Percentiles rank a stretch among this genome's conserved stretches.
phyloP scores from a whole-genome alignment of 2,797 vertebrate genomes.

The Columba guinea region DNA sequence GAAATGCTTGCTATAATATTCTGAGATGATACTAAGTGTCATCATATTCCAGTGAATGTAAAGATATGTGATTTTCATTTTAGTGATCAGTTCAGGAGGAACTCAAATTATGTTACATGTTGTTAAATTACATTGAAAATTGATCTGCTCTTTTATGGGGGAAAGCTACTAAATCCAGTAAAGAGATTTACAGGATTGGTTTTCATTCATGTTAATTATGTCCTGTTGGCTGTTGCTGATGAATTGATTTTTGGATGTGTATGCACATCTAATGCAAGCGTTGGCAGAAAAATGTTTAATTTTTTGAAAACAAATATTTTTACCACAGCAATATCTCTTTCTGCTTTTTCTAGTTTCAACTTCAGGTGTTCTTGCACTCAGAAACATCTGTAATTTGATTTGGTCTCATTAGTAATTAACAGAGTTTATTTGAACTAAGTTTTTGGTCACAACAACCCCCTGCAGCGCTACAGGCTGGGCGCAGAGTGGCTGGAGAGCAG shows the following conservation, averaged over 20 bases:
- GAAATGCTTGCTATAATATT: neutral
- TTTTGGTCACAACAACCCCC: too few relatives aligned
- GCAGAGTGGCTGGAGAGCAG: too few relatives aligned
- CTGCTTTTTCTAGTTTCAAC: neutral
- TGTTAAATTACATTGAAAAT: neutral
- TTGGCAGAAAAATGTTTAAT: neutral
- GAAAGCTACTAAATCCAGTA: neutral
- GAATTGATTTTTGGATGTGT: neutral
- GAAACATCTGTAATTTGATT: neutral
- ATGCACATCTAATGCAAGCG: neutral
- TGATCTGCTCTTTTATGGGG: neutral
- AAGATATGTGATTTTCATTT: neutral
- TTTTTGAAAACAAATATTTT: neutral
- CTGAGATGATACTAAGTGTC: neutral
- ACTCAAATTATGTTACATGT: neutral
- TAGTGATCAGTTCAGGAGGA: neutral
- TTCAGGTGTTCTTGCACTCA: neutral
- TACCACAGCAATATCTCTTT: neutral
- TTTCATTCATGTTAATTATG: neutral
- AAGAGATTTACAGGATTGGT: neutral
- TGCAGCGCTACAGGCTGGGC: too few relatives aligned
- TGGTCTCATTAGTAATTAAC: neutral
- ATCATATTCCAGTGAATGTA: neutral
- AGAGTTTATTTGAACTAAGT: neutral
- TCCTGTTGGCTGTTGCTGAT: neutral